Conservation (phyloP, 2,797 vertebrate species). For the Centroberyx gerrardi region DNA sequence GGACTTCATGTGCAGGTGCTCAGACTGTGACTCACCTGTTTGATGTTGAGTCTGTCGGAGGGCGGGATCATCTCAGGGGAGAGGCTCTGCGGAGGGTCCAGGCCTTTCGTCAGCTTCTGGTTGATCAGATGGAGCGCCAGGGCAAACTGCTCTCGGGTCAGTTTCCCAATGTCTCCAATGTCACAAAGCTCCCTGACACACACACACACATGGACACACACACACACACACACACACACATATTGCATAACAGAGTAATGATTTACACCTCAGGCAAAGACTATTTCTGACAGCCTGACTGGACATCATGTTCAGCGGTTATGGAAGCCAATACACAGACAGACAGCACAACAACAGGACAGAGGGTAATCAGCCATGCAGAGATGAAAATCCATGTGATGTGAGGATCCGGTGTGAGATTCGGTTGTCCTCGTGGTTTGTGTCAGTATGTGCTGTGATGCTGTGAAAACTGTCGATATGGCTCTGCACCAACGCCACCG, state of each 20-base stretch:
- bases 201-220: slow-evolving; percentile 35
- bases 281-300: slow-evolving; percentile 43
- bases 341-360: slow-evolving; percentile 19
- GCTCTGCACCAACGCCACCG: background rate
- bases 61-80: slow-evolving; percentile 96
- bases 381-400: slow-evolving; percentile 61
- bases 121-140: slow-evolving; percentile 97
- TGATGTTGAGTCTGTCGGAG: slow-evolving; percentile 89
- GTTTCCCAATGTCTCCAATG: slow-evolving; percentile 94
- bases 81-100: slow-evolving; percentile 94
- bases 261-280: slow-evolving; percentile 66
- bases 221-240: slow-evolving; percentile 27
- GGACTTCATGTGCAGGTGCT: too few species aligned
- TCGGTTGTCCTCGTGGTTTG: background rate
- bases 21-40: slow-evolving; percentile 76
- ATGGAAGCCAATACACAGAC: slow-evolving; percentile 30
- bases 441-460: background rate
- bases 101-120: slow-evolving; percentile 93
- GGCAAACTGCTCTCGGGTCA: slow-evolving; percentile 97
- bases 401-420: slow-evolving; percentile 2
- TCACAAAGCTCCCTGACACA: slow-evolving; percentile 95
- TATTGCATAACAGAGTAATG: slow-evolving; percentile 61
- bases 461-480: background rate
- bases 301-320: slow-evolving; percentile 38
- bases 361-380: slow-evolving; percentile 25